Percentiles rank a stretch among this genome's conserved stretches.
Conservation (phyloP, 2,888 invertebrate species). For the Drosophila borealis region DNA sequence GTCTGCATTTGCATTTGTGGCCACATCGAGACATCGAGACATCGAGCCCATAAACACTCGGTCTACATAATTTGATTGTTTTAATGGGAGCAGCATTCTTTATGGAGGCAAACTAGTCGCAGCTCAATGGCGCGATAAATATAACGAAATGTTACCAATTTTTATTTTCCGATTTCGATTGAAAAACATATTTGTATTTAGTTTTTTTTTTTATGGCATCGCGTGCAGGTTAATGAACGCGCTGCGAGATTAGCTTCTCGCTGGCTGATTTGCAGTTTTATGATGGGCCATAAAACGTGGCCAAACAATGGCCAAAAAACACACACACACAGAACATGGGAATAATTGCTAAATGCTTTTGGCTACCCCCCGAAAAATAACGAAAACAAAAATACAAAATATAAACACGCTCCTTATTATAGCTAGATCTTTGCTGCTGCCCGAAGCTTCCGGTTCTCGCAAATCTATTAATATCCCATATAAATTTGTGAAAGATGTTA, state of each 20-base stretch:
- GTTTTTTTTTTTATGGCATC: constrained; percentile 40
- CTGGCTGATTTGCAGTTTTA: constrained; percentile 45
- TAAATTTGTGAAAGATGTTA: constrained; percentile 38
- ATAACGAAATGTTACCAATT: constrained; percentile 58
- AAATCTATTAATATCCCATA: constrained; percentile 59
- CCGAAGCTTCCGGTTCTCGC: constrained; percentile 47
- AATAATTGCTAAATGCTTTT: constrained; percentile 77
- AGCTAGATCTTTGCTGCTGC: constrained; percentile 2
- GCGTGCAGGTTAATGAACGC: constrained; percentile 63
- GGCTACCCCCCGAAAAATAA: constrained; percentile 52
- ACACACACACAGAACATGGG: constrained; percentile 44
- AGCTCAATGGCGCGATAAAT: constrained; percentile 42
- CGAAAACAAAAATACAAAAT: background rate
- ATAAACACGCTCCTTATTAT: constrained; percentile 5
- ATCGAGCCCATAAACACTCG: constrained; percentile 62
- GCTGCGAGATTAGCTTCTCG: constrained; percentile 30
- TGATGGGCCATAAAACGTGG: constrained; percentile 54
- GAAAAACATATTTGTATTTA: constrained; percentile 20
- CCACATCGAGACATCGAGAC: constrained; percentile 4
- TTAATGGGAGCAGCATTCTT: constrained; percentile 44
- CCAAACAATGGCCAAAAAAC: constrained; percentile 61
- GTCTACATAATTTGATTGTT: constrained; percentile 67
- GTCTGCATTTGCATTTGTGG: constrained; percentile 35
- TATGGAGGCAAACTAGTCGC: constrained; percentile 27
- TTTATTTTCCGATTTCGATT: constrained; percentile 43